Base-by-base conservation (phyloP, 2,797 vertebrate genomes). In the Oreochromis grahami region DNA sequence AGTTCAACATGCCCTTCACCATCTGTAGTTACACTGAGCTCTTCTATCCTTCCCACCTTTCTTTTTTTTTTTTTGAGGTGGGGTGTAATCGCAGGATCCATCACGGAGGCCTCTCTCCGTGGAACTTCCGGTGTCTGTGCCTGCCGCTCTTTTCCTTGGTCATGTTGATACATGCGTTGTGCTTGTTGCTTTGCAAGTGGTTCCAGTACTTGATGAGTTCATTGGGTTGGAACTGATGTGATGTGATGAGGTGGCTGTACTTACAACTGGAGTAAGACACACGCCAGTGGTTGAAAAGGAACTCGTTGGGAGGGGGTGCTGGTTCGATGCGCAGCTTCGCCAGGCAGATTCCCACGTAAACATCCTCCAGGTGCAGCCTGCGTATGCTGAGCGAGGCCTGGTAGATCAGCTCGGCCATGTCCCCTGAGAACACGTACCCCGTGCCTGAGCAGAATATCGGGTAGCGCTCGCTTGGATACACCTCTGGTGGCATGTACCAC, bases 241-340 rank as follows among this genome's bases (percentile, higher is more conserved):
- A 99, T 86, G 99, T 99, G 96, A 99, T 99, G 88, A 99, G 96
- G 96, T 99, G 98, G 92, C 98, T 99, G 94, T 99, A 99, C 97
- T 99, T 99, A 95, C 99, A 99, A 95, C 98, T 99, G 93, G 99
- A 99, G 91, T 99, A 99, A 85, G 99, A 99, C 93, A 99, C 98
- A 90, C 98, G 95, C 98, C 99, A 99, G 91, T 99, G 98, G 96
- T 99, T 99, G 95, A 99, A 99, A 89, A 99, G 97, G 92, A 99
- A 99, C 93, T 99, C 99, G 1, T 99, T 99, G 91, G 99, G 98
- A 3, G 99, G 99, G 21, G 98, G 98, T 65, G 95, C 95, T 3
- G 99, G 98, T 95, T 99, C 98, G 63, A 99, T 98, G 82, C 98
- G 97, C 88, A 99, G 93, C 94, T 99, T 99, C 26, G 98, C 98